Conservation (phyloP, 2,113 vertebrate genomes). For the Colistium nudipinnis region DNA sequence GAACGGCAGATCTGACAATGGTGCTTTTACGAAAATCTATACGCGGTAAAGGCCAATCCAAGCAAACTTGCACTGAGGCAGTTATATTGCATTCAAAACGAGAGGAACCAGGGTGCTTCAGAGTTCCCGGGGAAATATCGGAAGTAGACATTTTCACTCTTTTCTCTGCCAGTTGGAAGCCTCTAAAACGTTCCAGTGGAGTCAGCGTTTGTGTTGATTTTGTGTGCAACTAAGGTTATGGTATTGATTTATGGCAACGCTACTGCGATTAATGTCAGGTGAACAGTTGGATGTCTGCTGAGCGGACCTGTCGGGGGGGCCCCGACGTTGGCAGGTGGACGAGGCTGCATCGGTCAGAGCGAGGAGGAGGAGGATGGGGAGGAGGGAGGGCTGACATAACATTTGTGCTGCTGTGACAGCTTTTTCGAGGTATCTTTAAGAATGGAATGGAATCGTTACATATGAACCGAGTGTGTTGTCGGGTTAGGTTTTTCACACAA, state of each 20-base stretch:
- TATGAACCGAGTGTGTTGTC: too few relatives aligned
- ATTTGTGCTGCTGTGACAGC: not conserved
- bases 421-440: too few relatives aligned
- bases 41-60: conserved; percentile 46
- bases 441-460: too few relatives aligned
- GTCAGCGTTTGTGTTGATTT: conserved; percentile 56
- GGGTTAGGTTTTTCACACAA: too few relatives aligned
- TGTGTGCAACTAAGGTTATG: conserved; percentile 49
- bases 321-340: conserved; percentile 13
- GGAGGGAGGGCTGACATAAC: not conserved
- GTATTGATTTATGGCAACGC: conserved; percentile 63
- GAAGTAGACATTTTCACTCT: conserved; percentile 16
- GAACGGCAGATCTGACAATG: conserved; percentile 39
- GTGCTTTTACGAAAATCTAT: conserved; percentile 56
- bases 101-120: conserved; percentile 25
- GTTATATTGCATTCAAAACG: conserved; percentile 27
- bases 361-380: not conserved
- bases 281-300: conserved; percentile 55
- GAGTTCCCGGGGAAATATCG: conserved; percentile 42
- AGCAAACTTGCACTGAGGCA: conserved; percentile 25
- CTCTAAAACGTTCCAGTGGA: conserved; percentile 8
- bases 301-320: conserved; percentile 41
- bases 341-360: too few relatives aligned
- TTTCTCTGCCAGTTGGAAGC: not conserved
- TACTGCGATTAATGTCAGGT: conserved; percentile 61